Percentiles rank a stretch among this genome's conserved stretches.
Evolutionary conservation across 2,113 vertebrate species (phyloP).

Genomic region (Etheostoma cragini): DNA sequence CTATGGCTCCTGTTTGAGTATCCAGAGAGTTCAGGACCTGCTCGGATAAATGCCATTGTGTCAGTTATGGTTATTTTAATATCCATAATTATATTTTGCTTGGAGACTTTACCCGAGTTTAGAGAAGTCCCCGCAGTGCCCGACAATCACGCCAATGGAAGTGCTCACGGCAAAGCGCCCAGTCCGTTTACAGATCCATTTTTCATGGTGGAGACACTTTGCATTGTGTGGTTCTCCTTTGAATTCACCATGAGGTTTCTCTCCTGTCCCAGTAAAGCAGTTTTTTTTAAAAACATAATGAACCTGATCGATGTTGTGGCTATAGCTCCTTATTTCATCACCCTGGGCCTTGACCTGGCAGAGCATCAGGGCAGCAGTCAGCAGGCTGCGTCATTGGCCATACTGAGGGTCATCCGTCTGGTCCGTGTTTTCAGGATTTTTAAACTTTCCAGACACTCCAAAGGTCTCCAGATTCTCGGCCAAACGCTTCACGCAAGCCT

Average conservation of each 20-base stretch:
- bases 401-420: slow-evolving; percentile 92
- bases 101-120: slow-evolving; percentile 93
- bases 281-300: slow-evolving; percentile 94
- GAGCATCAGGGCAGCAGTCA: slow-evolving; percentile 90
- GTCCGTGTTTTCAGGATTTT: slow-evolving; percentile 96
- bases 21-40: slow-evolving; percentile 90
- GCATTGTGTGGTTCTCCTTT: slow-evolving; percentile 95
- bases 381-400: slow-evolving; percentile 92
- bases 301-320: slow-evolving; percentile 93
- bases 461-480: slow-evolving; percentile 95
- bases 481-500: slow-evolving; percentile 93
- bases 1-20: slow-evolving; percentile 93
- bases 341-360: slow-evolving; percentile 89
- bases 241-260: slow-evolving; percentile 93
- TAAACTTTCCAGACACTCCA: slow-evolving; percentile 96
- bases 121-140: slow-evolving; percentile 77
- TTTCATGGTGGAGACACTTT: slow-evolving; percentile 93
- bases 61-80: slow-evolving; percentile 91
- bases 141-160: slow-evolving; percentile 75
- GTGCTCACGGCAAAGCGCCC: slow-evolving; percentile 25
- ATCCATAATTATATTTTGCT: slow-evolving; percentile 92
- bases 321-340: slow-evolving; percentile 94
- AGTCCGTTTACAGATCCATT: slow-evolving; percentile 91
- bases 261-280: slow-evolving; percentile 90
- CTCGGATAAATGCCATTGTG: slow-evolving; percentile 89